These are phyloP conservation scores for Epirrita christyi DNA, from an alignment of 2,888 invertebrate genomes.

Conservation along the genomic window DNA sequence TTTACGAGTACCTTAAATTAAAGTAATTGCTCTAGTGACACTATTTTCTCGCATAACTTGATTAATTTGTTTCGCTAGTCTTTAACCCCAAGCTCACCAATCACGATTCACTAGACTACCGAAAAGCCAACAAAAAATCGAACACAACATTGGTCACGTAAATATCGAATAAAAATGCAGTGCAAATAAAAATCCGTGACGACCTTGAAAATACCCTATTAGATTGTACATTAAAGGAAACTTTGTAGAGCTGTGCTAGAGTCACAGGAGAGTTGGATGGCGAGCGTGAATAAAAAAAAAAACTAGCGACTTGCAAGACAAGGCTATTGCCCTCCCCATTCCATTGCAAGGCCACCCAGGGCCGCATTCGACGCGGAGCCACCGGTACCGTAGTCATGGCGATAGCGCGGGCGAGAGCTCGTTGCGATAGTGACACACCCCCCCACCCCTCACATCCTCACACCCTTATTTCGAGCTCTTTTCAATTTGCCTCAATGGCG, in stretches of 20 bases:
- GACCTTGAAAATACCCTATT: constrained; percentile 68
- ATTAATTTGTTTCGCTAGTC: not conserved
- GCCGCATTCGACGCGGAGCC: constrained; percentile 76
- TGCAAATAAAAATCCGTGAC: constrained; percentile 58
- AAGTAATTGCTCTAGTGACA: not conserved
- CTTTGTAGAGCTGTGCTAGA: constrained; percentile 44
- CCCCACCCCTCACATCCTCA: constrained; percentile 44
- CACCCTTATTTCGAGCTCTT: constrained; percentile 70
- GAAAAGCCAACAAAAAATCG: constrained; percentile 32
- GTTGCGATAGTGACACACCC: constrained; percentile 78
- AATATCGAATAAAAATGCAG: constrained; percentile 57
- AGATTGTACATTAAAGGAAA: constrained; percentile 62
- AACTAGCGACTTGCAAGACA: constrained; percentile 71
- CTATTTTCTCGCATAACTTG: not conserved
- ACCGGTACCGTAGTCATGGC: constrained; percentile 65
- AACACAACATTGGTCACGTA: constrained; percentile 46
- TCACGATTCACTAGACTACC: constrained; percentile 21
- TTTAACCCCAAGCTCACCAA: constrained; percentile 22
- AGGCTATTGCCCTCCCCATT: constrained; percentile 84
- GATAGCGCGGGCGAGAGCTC: constrained; percentile 67
- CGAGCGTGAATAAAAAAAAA: constrained; percentile 63
- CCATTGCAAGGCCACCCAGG: constrained; percentile 85
- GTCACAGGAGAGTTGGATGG: constrained; percentile 65
- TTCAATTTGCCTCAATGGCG: constrained; percentile 78
- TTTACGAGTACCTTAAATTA: no score